Conservation (phyloP, 2,797 vertebrate species). For the Apodemus agrarius region DNA sequence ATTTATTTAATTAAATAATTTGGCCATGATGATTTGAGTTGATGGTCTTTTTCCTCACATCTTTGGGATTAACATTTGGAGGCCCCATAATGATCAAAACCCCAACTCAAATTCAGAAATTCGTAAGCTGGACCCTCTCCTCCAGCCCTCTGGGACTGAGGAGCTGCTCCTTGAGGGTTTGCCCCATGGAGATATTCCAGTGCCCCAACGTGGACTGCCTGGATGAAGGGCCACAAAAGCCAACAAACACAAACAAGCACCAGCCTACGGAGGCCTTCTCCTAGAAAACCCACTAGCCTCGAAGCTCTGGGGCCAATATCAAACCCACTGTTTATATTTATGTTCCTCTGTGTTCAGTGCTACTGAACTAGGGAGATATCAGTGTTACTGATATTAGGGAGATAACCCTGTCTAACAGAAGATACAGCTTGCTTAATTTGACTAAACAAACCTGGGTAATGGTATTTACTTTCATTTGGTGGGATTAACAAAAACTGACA, state of each 20-base stretch:
- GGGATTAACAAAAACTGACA: background rate
- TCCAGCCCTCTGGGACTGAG: background rate
- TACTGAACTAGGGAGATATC: too few relatives aligned
- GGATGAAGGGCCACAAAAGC: background rate
- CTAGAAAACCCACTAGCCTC: background rate
- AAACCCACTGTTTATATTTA: background rate
- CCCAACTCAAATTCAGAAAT: background rate
- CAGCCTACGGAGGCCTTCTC: background rate
- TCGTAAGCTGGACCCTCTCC: background rate
- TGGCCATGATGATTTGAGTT: background rate
- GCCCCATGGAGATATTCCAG: background rate
- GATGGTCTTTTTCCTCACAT: background rate
- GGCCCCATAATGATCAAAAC: background rate
- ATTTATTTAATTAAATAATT: background rate
- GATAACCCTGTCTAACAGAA: background rate
- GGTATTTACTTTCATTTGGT: background rate
- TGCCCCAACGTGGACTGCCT: too few relatives aligned
- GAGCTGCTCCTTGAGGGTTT: background rate
- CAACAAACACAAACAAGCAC: background rate
- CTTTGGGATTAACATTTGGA: background rate
- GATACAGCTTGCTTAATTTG: background rate
- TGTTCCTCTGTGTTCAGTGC: background rate
- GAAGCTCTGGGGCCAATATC: background rate
- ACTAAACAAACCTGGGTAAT: background rate
- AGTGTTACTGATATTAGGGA: background rate